phyloP scores from a whole-genome alignment of 2,113 vertebrate species.

The Enhydra lutris region DNA sequence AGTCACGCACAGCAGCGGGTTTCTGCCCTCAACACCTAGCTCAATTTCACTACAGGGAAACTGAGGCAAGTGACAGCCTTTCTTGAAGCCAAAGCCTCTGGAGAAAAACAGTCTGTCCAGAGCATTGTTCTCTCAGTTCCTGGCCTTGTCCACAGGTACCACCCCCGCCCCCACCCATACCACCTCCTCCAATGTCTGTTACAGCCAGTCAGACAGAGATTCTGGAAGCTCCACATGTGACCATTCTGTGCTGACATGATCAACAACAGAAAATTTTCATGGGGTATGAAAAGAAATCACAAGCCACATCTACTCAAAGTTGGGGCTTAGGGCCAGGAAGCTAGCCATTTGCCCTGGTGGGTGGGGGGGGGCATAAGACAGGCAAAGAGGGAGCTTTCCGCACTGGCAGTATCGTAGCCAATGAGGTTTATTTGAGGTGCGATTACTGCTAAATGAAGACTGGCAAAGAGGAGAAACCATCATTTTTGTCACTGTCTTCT shows the following conservation, averaged over 20 bases:
- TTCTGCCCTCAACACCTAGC: not conserved
- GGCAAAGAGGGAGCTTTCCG: not conserved
- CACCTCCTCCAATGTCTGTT: not conserved
- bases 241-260: not conserved
- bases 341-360: not conserved
- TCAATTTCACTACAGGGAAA: not conserved
- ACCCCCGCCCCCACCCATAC: not conserved
- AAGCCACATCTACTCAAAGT: not conserved
- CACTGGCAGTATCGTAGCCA: too few species aligned
- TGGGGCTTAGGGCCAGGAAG: not conserved
- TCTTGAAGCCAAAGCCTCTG: slow-evolving; percentile 2
- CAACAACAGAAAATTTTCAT: not conserved
- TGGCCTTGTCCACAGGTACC: not conserved
- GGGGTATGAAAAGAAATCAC: not conserved
- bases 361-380: not conserved
- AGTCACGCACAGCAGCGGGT: not conserved
- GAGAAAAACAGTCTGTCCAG: not conserved
- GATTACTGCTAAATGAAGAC: not conserved
- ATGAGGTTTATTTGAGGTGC: too few species aligned
- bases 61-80: not conserved
- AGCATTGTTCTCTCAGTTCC: not conserved
- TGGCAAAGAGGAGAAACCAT: not conserved
- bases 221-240: not conserved
- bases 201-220: not conserved
- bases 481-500: not conserved